Evolutionary conservation across 2,113 vertebrate genomes (phyloP), one percentile per base, ranked within the genome.

Genomic region (Pedetes capensis): DNA sequence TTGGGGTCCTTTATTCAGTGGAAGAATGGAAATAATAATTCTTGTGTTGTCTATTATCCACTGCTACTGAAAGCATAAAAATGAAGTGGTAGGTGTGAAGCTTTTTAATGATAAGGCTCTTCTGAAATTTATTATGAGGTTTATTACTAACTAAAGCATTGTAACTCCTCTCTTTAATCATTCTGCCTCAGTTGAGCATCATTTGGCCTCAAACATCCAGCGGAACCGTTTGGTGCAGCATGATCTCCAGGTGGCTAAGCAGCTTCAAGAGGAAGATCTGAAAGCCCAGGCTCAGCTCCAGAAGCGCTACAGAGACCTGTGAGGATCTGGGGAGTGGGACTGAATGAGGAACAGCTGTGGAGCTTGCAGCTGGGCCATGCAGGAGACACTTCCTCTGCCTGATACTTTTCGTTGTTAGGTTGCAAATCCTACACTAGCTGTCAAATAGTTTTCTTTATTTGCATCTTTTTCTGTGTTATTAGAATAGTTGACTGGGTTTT

Each of bases 191-290:
- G 99, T 99, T 86, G 99, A 99, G 95, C 99, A 99, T 98, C 99
- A 99, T 96, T 98, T 99, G 98, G 99, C 99, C 4, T 99, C 99
- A 47, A 99, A 99, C 0, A 95, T 99, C 98, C 99, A 99, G 87
- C 99, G 99, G 95, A 99, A 98, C 98, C 99, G 99, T 44, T 98
- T 99, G 97, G 99, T 99, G 78, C 98, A 99, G 95, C 98, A 99
- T 96, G 99, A 99, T 97, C 98, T 99, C 63, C 98, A 98, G 95
- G 98, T 99, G 98, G 99, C 99, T 95, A 99, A 99, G 97, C 98
- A 99, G 88, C 98, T 99, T 72, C 99, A 99, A 89, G 98, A 99
- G 80, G 99, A 99, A 97, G 99, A 99, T 87, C 97, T 98, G 95
- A 98, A 98, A 95, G 99, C 99, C 59, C 99, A 99, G 94, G 98